Evolutionary conservation across 2,888 invertebrate species (phyloP), one percentile per base, ranked within the genome.

Genomic region (Kryphioiulus occultus): DNA sequence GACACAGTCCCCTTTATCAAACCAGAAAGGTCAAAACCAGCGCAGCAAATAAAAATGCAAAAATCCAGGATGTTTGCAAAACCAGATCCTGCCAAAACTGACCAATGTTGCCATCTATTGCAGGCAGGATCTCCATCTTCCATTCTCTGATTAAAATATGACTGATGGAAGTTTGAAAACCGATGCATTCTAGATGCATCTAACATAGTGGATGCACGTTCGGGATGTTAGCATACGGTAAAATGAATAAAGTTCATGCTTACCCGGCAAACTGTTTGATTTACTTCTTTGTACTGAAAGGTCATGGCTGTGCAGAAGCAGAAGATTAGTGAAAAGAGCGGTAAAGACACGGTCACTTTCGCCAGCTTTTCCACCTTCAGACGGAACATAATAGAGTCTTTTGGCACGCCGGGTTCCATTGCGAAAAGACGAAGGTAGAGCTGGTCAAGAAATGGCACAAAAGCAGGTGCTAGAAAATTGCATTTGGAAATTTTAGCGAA

Each of bases 181-280:
- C 26, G 26, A 68, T 68, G 7, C 68, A 68, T 68, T 26, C 22
- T 0, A 26, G 68, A 12, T 47, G 12, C 9, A 5, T 9, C 39
- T 39, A 39, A 39, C 9, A 47, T 15, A 12, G 12, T 47, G 15
- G 12, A 47, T 4, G 17, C 12, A 12, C 1, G 3, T 17, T 3
- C 22, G 22, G 7, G 59, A n/a, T 22, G 22, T 22, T 59, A 22
- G 17, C 22, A n/a, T 22, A n/a, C 17, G 5, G 10, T 68, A n/a
- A 68, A 68, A n/a, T 7, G 42, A 2, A 59, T 39, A 84, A 88
- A 86, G 26, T 22, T 44, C 35, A 88, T 89, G 94, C 95, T 95
- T 93, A 98, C 98, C 93, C 95, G 95, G 94, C 98, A 98, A 93
- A 97, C 97, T 90, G 97, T 97, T 94, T 97, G 97, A 91, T 98